Evolutionary conservation across 2,797 vertebrate genomes (phyloP).

Genomic region (Bovichtus variegatus): DNA sequence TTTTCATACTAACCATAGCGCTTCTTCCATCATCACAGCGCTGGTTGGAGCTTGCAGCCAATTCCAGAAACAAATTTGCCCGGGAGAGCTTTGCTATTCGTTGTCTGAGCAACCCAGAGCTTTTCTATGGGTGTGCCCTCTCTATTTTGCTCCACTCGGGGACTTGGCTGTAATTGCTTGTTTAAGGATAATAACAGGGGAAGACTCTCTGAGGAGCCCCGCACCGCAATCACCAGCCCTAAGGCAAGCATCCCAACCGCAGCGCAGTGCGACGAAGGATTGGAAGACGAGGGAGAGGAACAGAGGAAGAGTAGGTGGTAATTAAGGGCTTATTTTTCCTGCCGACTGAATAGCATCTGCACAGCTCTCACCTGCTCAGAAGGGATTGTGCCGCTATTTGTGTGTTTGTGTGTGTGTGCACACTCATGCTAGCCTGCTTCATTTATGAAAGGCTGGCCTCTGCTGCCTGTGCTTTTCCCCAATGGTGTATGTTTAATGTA

Average conservation of each 20-base stretch:
- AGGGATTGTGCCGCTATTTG: slow-evolving; percentile 51
- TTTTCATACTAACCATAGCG: slow-evolving; percentile 53
- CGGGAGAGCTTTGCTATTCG: slow-evolving; percentile 49
- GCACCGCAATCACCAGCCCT: slow-evolving; percentile 75
- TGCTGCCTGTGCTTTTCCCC: slow-evolving; percentile 34
- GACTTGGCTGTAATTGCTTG: slow-evolving; percentile 81
- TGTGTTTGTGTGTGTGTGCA: slow-evolving; percentile 14
- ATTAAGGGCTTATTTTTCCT: slow-evolving; percentile 81
- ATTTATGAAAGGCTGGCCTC: slow-evolving; percentile 48
- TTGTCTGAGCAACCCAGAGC: slow-evolving; percentile 67
- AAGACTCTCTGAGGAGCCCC: slow-evolving; percentile 72
- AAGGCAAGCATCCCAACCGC: slow-evolving; percentile 72
- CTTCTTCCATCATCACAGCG: slow-evolving; percentile 59
- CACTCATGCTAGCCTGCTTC: slow-evolving; percentile 14
- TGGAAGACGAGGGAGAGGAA: slow-evolving; percentile 40
- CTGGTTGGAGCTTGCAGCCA: slow-evolving; percentile 46
- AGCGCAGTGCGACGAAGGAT: slow-evolving; percentile 62
- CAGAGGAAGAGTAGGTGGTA: slow-evolving; percentile 65
- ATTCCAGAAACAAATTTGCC: slow-evolving; percentile 64
- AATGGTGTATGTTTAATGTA: slow-evolving; percentile 64
- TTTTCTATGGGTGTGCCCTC: slow-evolving; percentile 77
- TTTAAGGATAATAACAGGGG: slow-evolving; percentile 86
- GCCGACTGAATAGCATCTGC: slow-evolving; percentile 76
- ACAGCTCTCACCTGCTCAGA: slow-evolving; percentile 76
- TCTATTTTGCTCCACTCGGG: slow-evolving; percentile 71